These are phyloP conservation scores for Lasiurus cinereus DNA, from an alignment of 2,113 vertebrate genomes.

Conservation along the genomic window DNA sequence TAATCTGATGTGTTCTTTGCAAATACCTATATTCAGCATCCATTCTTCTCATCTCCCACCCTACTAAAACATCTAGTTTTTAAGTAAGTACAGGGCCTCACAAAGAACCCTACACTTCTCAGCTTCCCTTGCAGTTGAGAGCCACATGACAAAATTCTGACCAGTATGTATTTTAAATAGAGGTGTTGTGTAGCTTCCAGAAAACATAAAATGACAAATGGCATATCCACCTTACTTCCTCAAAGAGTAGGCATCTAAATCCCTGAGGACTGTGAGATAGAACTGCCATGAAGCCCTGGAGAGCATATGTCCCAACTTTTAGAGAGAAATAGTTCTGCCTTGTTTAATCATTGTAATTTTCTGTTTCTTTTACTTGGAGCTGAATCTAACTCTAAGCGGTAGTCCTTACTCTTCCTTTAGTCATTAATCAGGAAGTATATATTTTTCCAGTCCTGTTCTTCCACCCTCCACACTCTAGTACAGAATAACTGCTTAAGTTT, in stretches of 20 bases:
- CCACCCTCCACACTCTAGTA: neutral
- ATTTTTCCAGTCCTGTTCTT: neutral
- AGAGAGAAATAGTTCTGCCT: slow-evolving; percentile 8
- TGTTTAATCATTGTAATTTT: slow-evolving; percentile 8
- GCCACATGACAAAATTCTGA: slow-evolving; percentile 27
- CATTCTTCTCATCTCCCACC: neutral
- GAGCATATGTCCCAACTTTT: neutral
- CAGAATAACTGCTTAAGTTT: neutral
- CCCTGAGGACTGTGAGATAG: neutral
- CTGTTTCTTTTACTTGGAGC: neutral
- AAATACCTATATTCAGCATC: neutral
- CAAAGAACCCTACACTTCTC: neutral
- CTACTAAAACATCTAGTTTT: slow-evolving; percentile 2
- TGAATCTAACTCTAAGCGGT: neutral
- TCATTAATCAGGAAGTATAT: neutral
- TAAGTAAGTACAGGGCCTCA: neutral
- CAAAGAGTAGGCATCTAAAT: neutral
- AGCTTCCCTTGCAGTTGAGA: neutral
- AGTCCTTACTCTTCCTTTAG: neutral
- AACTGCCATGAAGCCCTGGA: neutral
- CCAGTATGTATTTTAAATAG: slow-evolving; percentile 32
- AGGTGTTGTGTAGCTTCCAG: neutral
- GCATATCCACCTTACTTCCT: neutral
- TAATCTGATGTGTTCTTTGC: neutral
- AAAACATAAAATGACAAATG: slow-evolving; percentile 26